Conservation (phyloP, 2,888 invertebrate species). For the Dicyrtoma fusca region DNA sequence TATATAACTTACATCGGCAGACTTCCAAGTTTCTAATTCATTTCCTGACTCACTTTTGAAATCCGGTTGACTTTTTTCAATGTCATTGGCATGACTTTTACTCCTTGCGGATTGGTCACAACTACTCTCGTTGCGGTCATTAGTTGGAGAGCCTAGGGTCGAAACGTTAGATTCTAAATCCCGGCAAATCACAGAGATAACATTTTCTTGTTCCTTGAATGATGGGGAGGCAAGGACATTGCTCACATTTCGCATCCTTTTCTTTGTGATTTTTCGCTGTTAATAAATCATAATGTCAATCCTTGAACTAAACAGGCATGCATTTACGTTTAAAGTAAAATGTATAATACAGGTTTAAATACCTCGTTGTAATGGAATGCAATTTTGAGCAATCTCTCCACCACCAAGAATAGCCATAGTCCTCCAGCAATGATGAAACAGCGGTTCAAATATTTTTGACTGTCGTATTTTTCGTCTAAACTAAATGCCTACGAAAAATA, state of each 20-base stretch:
- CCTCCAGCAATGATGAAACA: slow-evolving; percentile 63
- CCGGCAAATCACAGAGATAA: background rate
- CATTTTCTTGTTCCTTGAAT: background rate
- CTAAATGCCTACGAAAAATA: slow-evolving; percentile 26
- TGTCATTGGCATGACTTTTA: too few species aligned
- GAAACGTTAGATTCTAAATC: too few species aligned
- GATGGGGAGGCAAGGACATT: background rate
- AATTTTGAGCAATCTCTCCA: slow-evolving; percentile 65
- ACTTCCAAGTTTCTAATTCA: too few species aligned
- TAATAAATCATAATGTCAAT: background rate
- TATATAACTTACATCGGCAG: too few species aligned
- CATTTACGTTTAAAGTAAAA: too few species aligned
- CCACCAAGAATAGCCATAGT: slow-evolving; percentile 66
- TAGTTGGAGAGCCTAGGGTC: background rate
- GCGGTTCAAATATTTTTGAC: slow-evolving; percentile 57
- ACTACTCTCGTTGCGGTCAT: background rate
- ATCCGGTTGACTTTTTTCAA: too few species aligned
- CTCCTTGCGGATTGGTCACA: too few species aligned
- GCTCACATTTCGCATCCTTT: background rate
- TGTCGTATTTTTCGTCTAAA: slow-evolving; percentile 24
- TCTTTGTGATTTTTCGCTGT: background rate
- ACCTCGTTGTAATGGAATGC: slow-evolving; percentile 60
- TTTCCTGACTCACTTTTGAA: too few species aligned
- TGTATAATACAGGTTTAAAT: slow-evolving; percentile 28
- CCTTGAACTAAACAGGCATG: too few species aligned